Conservation (phyloP, 2,888 invertebrate species). For the Leptura quadrifasciata region DNA sequence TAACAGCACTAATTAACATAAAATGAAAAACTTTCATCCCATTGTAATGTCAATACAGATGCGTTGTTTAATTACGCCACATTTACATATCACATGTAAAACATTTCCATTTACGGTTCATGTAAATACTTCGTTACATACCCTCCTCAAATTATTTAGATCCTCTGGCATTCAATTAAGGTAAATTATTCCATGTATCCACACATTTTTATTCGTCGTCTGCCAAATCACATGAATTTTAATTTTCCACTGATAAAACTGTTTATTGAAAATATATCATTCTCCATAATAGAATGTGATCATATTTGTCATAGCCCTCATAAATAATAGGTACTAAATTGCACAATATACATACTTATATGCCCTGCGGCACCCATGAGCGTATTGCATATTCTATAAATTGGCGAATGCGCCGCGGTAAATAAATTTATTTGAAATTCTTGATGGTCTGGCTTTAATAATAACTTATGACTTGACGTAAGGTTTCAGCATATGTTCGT, state of each 20-base stretch:
- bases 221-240: conserved; percentile 3
- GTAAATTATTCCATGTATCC: conserved; percentile 5
- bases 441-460: too few species aligned
- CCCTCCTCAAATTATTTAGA: conserved; percentile 16
- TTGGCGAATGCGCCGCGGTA: too few species aligned
- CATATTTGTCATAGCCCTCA: neutral
- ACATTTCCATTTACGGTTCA: conserved; percentile 25
- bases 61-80: conserved; percentile 29
- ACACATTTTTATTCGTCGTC: neutral
- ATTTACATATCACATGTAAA: conserved; percentile 33
- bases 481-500: too few species aligned
- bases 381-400: too few species aligned
- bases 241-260: neutral
- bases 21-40: conserved; percentile 16
- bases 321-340: too few species aligned
- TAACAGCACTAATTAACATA: neutral
- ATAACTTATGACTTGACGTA: too few species aligned
- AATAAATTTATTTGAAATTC: too few species aligned
- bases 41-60: conserved; percentile 17
- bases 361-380: too few species aligned
- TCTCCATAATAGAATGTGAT: too few species aligned
- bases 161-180: conserved; percentile 8
- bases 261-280: neutral
- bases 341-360: too few species aligned
- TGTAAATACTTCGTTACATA: conserved; percentile 17